These are phyloP conservation scores for Rhizomys pruinosus DNA, from an alignment of 2,113 vertebrate species.

Conservation along the genomic window DNA sequence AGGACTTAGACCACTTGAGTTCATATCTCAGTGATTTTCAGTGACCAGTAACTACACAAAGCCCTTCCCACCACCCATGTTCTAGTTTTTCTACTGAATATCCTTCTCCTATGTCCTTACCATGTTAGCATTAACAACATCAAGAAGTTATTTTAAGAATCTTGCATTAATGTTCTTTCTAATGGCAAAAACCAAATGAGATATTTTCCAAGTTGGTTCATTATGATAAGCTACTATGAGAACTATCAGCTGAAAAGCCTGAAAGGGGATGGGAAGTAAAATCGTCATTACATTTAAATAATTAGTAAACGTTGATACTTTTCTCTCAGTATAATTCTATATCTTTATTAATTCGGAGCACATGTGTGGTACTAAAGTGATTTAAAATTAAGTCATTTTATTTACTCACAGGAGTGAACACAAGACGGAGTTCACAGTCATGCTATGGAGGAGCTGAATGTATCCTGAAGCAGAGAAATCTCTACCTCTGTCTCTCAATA, in stretches of 20 bases:
- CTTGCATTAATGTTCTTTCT: not conserved
- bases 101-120: not conserved
- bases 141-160: conserved; percentile 40
- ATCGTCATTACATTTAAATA: conserved; percentile 20
- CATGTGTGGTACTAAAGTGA: not conserved
- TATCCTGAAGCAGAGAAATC: not conserved
- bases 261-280: not conserved
- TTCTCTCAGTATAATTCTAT: not conserved
- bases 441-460: not conserved
- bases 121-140: not conserved
- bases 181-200: not conserved
- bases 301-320: not conserved
- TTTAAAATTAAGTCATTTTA: not conserved
- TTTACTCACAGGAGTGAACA: not conserved
- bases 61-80: not conserved
- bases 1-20: not conserved
- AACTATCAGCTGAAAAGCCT: not conserved
- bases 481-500: not conserved
- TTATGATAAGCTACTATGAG: not conserved
- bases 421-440: not conserved
- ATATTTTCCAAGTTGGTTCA: not conserved
- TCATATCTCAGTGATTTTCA: not conserved
- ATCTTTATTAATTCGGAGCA: not conserved
- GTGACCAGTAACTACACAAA: not conserved
- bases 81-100: conserved; percentile 17